Evolutionary conservation across 2,888 invertebrate species (phyloP).

Genomic region (Phasia obesa): DNA sequence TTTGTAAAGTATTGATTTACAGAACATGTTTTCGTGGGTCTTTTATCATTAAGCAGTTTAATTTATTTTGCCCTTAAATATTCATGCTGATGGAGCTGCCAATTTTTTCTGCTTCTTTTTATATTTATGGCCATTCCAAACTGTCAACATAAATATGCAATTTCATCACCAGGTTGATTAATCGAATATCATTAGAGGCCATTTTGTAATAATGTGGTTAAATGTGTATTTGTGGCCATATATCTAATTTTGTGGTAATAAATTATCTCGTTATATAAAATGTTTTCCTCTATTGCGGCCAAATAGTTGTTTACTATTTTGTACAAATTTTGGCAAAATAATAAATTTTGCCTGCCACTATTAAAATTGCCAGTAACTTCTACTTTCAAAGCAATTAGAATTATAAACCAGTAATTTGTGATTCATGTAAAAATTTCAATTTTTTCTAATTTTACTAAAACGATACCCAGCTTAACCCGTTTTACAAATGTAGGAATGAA

Average conservation of each 20-base stretch:
- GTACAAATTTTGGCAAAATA: neutral
- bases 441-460: no score
- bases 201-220: slow-evolving; percentile 25
- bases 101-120: neutral
- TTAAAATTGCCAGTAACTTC: no score
- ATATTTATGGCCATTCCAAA: slow-evolving; percentile 44
- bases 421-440: no score
- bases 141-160: slow-evolving; percentile 55
- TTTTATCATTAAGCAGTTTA: slow-evolving; percentile 20
- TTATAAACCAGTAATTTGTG: no score
- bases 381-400: no score
- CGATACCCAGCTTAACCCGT: no score
- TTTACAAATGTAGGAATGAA: no score
- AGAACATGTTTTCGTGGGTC: neutral
- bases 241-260: slow-evolving; percentile 25
- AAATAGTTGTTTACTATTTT: neutral
- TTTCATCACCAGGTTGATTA: slow-evolving; percentile 63
- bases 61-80: slow-evolving; percentile 18
- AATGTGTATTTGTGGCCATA: slow-evolving; percentile 2
- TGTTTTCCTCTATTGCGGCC: neutral
- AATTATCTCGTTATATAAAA: slow-evolving; percentile 16
- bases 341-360: neutral
- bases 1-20: no score
- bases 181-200: slow-evolving; percentile 37
- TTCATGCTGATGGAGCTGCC: neutral